Evolutionary conservation across 2,797 vertebrate species (phyloP).

Genomic region (Lagocephalus sceleratus): DNA sequence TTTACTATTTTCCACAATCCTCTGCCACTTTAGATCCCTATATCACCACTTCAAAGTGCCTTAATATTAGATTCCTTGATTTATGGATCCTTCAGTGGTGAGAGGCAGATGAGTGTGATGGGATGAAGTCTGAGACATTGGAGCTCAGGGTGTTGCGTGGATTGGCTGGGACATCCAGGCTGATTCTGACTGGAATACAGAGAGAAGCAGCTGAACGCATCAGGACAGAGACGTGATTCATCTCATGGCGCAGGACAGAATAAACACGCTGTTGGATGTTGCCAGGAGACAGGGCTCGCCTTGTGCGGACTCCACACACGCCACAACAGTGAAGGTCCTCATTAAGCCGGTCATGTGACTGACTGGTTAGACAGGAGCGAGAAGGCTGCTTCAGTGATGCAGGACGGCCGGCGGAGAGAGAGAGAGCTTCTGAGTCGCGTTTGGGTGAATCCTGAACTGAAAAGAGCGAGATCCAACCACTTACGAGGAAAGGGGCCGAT

Average conservation of each 20-base stretch:
- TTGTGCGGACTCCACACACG: constrained; percentile 50
- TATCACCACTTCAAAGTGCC: no score
- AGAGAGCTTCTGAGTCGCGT: background rate
- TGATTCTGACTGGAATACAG: constrained; percentile 24
- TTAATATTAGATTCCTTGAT: no score
- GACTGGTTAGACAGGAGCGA: constrained; percentile 24
- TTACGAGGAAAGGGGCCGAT: constrained; percentile 6
- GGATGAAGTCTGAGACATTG: constrained; percentile 12
- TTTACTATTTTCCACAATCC: no score
- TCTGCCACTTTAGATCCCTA: no score
- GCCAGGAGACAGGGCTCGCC: constrained; percentile 66
- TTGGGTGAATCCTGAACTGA: background rate
- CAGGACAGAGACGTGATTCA: constrained; percentile 62
- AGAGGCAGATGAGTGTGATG: background rate
- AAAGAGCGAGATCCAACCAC: constrained; percentile 8
- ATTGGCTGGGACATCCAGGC: constrained; percentile 14
- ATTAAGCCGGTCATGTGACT: constrained; percentile 47
- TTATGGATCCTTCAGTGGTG: no score
- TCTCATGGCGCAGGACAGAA: constrained; percentile 32
- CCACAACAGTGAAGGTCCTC: constrained; percentile 25
- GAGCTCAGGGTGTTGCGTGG: constrained; percentile 10
- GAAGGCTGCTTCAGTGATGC: constrained; percentile 10
- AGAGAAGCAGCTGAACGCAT: constrained; percentile 47
- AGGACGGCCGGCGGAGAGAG: constrained; percentile 5
- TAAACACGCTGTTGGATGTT: constrained; percentile 50